Conservation (phyloP, 2,797 vertebrate species). For the Siniperca obscura region DNA sequence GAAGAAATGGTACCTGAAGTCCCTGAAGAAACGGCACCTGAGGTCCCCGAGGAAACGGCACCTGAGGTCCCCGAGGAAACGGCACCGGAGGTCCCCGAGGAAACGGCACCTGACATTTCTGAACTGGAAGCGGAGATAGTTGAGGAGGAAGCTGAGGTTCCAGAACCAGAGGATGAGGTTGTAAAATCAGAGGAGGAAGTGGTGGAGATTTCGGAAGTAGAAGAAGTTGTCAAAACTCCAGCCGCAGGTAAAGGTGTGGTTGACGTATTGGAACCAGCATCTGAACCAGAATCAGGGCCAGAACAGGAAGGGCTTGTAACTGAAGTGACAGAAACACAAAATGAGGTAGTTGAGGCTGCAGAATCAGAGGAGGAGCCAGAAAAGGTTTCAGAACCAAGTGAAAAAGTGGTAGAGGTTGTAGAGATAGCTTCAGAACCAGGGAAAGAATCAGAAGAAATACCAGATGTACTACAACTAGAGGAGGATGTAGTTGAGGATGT, state of each 20-base stretch:
- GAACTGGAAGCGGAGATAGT: not conserved
- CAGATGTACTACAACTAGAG: conserved; percentile 5
- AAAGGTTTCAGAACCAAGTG: not conserved
- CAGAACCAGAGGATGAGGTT: conserved; percentile 12
- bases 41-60: not conserved
- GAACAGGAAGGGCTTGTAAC: not conserved
- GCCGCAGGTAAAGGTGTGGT: not conserved
- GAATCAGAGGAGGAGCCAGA: conserved; percentile 20
- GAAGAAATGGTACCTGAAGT: not conserved
- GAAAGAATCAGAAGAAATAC: conserved; percentile 20
- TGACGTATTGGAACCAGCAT: not conserved
- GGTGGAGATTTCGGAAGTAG: not conserved
- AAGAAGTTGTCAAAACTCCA: not conserved
- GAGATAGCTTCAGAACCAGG: conserved; percentile 7
- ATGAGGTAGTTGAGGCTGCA: not conserved
- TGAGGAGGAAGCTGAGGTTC: not conserved
- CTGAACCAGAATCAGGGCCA: conserved; percentile 12
- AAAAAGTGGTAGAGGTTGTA: conserved; percentile 16
- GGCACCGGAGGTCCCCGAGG: not conserved
- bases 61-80: not conserved
- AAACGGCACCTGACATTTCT: not conserved
- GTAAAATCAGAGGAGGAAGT: conserved; percentile 17
- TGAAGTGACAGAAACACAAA: conserved; percentile 5
- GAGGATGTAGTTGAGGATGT: not conserved
- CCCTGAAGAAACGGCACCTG: not conserved